A percentile compares a stretch with the other conserved stretches of the same genome.
Evolutionary conservation across 2,797 vertebrate species (phyloP).

Genomic region (Sebastes elongatus): DNA sequence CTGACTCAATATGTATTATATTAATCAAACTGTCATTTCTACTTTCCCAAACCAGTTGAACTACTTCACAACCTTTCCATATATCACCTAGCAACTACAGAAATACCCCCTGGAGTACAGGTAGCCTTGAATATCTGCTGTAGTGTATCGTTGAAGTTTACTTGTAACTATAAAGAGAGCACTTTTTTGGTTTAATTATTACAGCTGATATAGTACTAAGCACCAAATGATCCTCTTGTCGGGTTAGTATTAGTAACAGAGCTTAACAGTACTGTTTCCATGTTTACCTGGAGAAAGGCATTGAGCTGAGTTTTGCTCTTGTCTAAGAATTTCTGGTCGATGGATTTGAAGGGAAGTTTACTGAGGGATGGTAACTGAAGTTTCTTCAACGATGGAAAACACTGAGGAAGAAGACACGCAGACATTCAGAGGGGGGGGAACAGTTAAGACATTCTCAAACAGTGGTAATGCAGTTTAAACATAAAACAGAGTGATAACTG

Average conservation of each 20-base stretch:
- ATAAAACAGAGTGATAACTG: neutral
- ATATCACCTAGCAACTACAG: neutral
- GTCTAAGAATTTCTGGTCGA: conserved; percentile 98
- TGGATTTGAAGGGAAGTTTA: conserved; percentile 98
- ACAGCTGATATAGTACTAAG: neutral
- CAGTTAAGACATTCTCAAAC: neutral
- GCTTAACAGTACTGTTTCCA: neutral
- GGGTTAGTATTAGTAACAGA: neutral
- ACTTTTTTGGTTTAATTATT: neutral
- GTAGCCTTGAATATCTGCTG: neutral
- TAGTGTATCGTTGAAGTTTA: neutral
- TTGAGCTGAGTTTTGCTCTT: conserved; percentile 98
- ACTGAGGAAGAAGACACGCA: conserved; percentile 77
- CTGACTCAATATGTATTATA: neutral
- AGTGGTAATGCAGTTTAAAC: neutral
- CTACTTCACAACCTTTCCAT: neutral
- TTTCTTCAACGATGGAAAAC: conserved; percentile 96
- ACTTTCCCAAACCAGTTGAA: neutral
- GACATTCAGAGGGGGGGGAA: neutral
- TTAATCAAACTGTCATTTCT: neutral
- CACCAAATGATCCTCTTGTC: neutral
- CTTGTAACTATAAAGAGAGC: neutral
- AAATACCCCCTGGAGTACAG: neutral
- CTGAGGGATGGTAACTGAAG: conserved; percentile 96
- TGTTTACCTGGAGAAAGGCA: conserved; percentile 93